Evolutionary conservation across 64 coral and sea anemone species (phyloP).

Genomic region (Anthopleura sola): DNA sequence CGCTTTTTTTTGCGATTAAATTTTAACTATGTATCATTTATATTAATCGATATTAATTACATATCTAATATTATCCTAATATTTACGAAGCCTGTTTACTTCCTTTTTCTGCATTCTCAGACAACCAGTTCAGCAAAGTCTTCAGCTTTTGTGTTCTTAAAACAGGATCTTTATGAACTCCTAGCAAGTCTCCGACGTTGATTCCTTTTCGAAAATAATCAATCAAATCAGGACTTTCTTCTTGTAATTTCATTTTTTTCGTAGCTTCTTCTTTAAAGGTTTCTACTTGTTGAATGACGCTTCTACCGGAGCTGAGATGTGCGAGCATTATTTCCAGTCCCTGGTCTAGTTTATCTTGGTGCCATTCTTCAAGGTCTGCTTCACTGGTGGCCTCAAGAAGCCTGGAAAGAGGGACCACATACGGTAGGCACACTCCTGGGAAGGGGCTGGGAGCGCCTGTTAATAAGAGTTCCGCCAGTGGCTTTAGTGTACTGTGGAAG

Average conservation of each 20-base stretch:
- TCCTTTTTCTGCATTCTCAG: conserved; percentile 71
- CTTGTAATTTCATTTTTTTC: background rate
- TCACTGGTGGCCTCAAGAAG: conserved; percentile 80
- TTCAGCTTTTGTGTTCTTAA: conserved; percentile 52
- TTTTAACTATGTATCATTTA: background rate
- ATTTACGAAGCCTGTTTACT: background rate
- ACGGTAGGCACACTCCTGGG: conserved; percentile 84
- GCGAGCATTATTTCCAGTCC: conserved; percentile 68
- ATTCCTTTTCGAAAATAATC: conserved; percentile 70
- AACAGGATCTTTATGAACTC: conserved; percentile 48
- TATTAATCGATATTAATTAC: background rate
- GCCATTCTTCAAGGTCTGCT: conserved; percentile 62
- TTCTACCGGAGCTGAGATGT: conserved; percentile 68
- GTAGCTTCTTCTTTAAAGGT: conserved; percentile 49
- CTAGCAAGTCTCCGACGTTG: conserved; percentile 52
- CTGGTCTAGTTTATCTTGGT: conserved; percentile 49
- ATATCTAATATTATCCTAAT: background rate
- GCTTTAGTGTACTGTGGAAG: conserved; percentile 81
- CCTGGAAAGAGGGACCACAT: conserved; percentile 69
- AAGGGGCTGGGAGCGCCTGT: conserved; percentile 91
- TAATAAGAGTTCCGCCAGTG: conserved; percentile 64
- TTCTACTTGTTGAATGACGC: conserved; percentile 64
- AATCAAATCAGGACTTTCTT: conserved; percentile 26
- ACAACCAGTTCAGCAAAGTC: conserved; percentile 81
- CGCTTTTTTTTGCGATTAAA: background rate